phyloP scores from a whole-genome alignment of 2,888 invertebrate genomes.

The Tricholauxania praeusta region DNA sequence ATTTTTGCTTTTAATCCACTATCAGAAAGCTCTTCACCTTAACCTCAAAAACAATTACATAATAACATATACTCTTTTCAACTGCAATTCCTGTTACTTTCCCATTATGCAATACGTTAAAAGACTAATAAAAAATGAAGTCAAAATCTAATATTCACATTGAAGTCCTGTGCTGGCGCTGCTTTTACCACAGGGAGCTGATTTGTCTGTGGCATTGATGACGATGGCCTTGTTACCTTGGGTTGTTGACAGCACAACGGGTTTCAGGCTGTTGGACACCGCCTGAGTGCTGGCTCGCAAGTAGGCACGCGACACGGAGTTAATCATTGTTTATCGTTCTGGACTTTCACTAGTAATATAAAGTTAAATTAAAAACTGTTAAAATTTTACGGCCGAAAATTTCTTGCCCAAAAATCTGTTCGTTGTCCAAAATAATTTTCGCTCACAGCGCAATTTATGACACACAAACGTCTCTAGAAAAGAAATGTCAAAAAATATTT shows the following conservation, averaged over 20 bases:
- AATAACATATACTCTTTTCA: slow-evolving; percentile 48
- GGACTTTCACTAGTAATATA: background rate
- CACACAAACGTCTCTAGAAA: background rate
- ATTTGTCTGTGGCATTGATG: slow-evolving; percentile 66
- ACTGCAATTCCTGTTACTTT: slow-evolving; percentile 15
- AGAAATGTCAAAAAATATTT: too few species aligned
- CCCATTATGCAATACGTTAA: slow-evolving; percentile 42
- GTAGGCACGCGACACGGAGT: slow-evolving; percentile 73
- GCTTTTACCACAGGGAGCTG: slow-evolving; percentile 73
- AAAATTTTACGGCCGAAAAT: slow-evolving; percentile 22
- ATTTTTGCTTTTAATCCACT: background rate
- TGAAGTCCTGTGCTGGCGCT: slow-evolving; percentile 72
- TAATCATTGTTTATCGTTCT: slow-evolving; percentile 70
- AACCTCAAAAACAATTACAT: slow-evolving; percentile 56
- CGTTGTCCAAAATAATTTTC: slow-evolving; percentile 14
- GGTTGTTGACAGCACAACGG: slow-evolving; percentile 70
- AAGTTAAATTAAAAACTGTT: slow-evolving; percentile 26
- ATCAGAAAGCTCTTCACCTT: slow-evolving; percentile 34
- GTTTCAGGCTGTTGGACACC: slow-evolving; percentile 76
- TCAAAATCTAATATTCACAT: slow-evolving; percentile 66
- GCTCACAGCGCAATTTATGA: slow-evolving; percentile 1
- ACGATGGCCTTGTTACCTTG: slow-evolving; percentile 70
- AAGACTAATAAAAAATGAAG: slow-evolving; percentile 1
- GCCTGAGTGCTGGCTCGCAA: slow-evolving; percentile 77
- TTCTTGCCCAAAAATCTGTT: slow-evolving; percentile 17